Evolutionary conservation across 2,888 invertebrate species (phyloP).

Genomic region (Notodonta ziczac): DNA sequence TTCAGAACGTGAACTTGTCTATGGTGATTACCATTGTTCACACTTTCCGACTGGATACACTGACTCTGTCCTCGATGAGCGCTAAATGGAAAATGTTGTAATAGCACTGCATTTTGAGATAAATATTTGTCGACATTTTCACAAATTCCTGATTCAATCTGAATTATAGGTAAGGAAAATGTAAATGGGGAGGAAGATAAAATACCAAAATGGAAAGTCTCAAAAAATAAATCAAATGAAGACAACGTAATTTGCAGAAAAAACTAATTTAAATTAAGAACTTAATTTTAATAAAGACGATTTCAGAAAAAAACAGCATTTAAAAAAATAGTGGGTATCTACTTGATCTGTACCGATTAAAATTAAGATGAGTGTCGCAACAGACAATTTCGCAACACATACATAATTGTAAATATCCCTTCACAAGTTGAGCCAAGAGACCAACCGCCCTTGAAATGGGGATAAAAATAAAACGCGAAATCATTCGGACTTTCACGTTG

Average conservation of each 20-base stretch:
- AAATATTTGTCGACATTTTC: too few relatives aligned
- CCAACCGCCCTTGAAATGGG: constrained; percentile 42
- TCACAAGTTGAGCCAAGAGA: constrained; percentile 18
- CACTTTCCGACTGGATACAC: constrained; percentile 16
- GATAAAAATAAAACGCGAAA: constrained; percentile 38
- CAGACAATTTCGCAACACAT: constrained; percentile 9
- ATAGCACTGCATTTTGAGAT: constrained; percentile 3
- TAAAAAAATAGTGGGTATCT: too few relatives aligned
- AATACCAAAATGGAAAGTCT: too few relatives aligned
- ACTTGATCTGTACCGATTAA: too few relatives aligned
- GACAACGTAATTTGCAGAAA: too few relatives aligned
- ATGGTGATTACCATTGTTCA: constrained; percentile 10
- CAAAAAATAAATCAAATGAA: too few relatives aligned
- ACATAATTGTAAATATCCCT: constrained; percentile 19
- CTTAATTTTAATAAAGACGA: too few relatives aligned
- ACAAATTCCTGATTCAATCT: too few relatives aligned
- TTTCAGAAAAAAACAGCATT: too few relatives aligned
- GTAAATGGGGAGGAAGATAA: too few relatives aligned
- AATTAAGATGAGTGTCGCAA: constrained; percentile 10
- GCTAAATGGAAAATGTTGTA: constrained; percentile 19
- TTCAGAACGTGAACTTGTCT: not conserved
- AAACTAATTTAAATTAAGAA: too few relatives aligned
- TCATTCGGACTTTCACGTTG: constrained; percentile 37
- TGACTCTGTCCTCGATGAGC: constrained; percentile 20
- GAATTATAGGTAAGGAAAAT: too few relatives aligned